phyloP scores from a whole-genome alignment of 2,888 invertebrate species.

The Acanthosepion pharaonis region DNA sequence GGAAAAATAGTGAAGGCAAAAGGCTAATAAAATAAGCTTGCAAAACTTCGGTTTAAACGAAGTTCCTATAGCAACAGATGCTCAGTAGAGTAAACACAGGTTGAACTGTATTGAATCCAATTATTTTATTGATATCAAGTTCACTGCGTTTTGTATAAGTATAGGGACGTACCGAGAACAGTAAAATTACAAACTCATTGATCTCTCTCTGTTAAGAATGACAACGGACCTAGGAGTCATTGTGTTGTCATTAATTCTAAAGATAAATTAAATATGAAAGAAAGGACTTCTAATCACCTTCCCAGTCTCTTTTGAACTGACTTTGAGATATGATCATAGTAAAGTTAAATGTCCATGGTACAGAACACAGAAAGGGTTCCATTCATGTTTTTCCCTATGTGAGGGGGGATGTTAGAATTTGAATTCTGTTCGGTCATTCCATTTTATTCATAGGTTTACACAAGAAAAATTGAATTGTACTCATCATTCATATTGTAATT shows the following conservation, averaged over 20 bases:
- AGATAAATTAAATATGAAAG: too few relatives aligned
- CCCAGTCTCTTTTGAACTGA: too few relatives aligned
- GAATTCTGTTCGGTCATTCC: too few relatives aligned
- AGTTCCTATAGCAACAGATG: background rate
- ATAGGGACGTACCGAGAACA: background rate
- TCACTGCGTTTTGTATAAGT: background rate
- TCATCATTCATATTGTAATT: too few relatives aligned
- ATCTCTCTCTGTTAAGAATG: background rate
- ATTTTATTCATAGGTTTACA: too few relatives aligned
- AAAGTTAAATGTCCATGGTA: too few relatives aligned
- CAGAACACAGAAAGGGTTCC: too few relatives aligned
- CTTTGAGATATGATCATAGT: too few relatives aligned
- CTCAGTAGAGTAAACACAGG: background rate
- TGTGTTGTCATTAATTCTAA: background rate
- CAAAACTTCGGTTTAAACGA: background rate
- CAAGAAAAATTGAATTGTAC: too few relatives aligned
- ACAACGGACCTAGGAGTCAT: background rate
- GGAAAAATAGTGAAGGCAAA: background rate
- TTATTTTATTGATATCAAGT: background rate
- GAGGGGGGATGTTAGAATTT: too few relatives aligned
- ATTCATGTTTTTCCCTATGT: too few relatives aligned
- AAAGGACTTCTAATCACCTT: too few relatives aligned
- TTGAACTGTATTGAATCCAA: background rate
- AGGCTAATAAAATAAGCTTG: background rate
- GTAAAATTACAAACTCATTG: background rate